These are phyloP conservation scores for Gyrodactylus bullatarudis DNA, from an alignment of 1,140 invertebrate genomes.

Conservation along the genomic window DNA sequence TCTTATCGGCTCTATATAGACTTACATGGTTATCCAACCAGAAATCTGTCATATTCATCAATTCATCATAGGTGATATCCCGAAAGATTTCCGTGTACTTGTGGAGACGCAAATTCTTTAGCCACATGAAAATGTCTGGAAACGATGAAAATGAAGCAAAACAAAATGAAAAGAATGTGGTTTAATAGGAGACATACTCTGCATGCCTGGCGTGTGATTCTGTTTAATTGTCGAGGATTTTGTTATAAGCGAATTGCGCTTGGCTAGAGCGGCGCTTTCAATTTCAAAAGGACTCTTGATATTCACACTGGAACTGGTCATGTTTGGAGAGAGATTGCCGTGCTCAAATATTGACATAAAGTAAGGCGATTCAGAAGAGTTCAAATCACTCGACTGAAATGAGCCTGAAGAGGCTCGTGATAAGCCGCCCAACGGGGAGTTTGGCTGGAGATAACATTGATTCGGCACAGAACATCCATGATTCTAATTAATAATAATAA, in stretches of 20 bases:
- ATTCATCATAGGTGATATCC: neutral
- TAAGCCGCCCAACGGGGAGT: neutral
- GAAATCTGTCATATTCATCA: neutral
- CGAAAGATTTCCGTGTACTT: neutral
- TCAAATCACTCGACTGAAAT: neutral
- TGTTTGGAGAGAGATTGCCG: neutral
- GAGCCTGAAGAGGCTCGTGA: neutral
- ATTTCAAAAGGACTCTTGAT: too few species aligned
- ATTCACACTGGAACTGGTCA: too few species aligned
- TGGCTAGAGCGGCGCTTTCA: too few species aligned
- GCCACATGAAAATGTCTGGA: neutral
- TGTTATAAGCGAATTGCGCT: too few species aligned
- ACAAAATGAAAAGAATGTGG: neutral
- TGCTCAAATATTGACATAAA: neutral
- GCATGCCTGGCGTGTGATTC: neutral
- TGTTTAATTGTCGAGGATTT: too few species aligned
- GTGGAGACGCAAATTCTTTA: neutral
- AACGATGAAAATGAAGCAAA: neutral
- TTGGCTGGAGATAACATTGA: neutral
- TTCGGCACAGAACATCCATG: neutral
- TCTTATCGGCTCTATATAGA: neutral
- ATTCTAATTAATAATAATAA: too few species aligned
- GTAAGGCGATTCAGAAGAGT: neutral
- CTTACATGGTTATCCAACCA: neutral
- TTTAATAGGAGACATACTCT: neutral